Evolutionary conservation across 1,140 invertebrate species (phyloP), one percentile per base, ranked within the genome.

Genomic region (Brachionus rubens): DNA sequence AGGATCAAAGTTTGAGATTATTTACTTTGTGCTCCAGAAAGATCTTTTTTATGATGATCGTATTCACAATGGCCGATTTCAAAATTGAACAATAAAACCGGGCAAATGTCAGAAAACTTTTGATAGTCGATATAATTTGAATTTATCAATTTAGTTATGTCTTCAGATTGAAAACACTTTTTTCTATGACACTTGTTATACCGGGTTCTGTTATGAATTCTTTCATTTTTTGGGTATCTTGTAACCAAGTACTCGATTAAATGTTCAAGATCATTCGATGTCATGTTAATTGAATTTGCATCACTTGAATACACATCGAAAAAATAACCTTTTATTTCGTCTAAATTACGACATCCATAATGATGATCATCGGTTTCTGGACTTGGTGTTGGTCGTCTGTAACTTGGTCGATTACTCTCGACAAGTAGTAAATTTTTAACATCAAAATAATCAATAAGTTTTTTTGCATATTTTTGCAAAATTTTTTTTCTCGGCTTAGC

Each of bases 401-500:
- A 21, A 43, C 26, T 65, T 41, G 9, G 14, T 36, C 1, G 9
- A 30, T 24, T 19, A 14, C 0, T 65, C 19, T 6, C 41, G 10
- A 21, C 21, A 36, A 43, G 43, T 43, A 65, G 43, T 16, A n/a
- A n/a, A n/a, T 21, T 70, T 1, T 48, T 24, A 1, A 72, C 4
- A n/a, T 72, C 68, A 72, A 72, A 72, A n/a, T 72, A 50, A 10
- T 72, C 46, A 2, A 72, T 33, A 1, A 72, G 3, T 50, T 72
- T 50, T 48, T 72, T 21, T 7, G 68, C 46, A 33, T 40, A 50
- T 3, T 6, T 50, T 28, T 72, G 30, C 14, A 72, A 41, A 14
- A 72, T 24, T 40, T 12, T 48, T 41, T 19, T 50, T 48, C 26
- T 65, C 1, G 7, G 40, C n/a, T 43, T 65, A n/a, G n/a, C n/a